Evolutionary conservation across 92 coral and sea anemone genomes (phyloP), one percentile per base, ranked within the genome.

Genomic region (Metridium senile): DNA sequence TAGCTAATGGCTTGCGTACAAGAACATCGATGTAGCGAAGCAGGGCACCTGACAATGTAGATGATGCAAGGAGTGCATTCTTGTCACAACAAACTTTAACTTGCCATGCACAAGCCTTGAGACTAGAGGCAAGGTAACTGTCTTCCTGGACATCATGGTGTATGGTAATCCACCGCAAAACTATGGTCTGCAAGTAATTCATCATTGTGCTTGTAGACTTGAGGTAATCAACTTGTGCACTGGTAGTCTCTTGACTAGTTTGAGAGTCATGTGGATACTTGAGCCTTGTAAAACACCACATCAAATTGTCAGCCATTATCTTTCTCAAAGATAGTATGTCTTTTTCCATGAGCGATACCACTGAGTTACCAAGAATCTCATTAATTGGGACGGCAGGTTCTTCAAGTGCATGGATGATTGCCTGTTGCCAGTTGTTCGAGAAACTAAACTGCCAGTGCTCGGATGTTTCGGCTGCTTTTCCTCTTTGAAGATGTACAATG

Each of bases 261-360:
- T 32, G 31, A 8, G 69, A 63, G 58, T 33, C 17, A 23, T 11
- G 58, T 28, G 74, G 83, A 61, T 74, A 74, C 46, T 66, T 82
- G 26, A 82, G 72, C 39, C 81, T 63, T 30, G 81, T 82, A 29
- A 82, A 62, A 33, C 86, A 82, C 86, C 86, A 75, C 68, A 74
- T 61, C 76, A 82, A 31, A 63, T 82, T 70, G 25, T 58, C 66
- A 31, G 75, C 57, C 43, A 82, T 70, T 34, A 82, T 82, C 68
- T 79, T 57, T 32, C 10, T 58, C 56, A 75, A 25, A 49, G 76
- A 54, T 19, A 71, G 62, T 16, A 29, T 26, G 30, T 54, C 26
- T 0, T 68, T 43, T 21, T 81, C 52, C 70, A 81, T 46, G 52
- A 81, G 66, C 17, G 66, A 31, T 16, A 27, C 71, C 47, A 81